phyloP scores from a whole-genome alignment of 1,140 invertebrate species.

The Penaeus indicus region DNA sequence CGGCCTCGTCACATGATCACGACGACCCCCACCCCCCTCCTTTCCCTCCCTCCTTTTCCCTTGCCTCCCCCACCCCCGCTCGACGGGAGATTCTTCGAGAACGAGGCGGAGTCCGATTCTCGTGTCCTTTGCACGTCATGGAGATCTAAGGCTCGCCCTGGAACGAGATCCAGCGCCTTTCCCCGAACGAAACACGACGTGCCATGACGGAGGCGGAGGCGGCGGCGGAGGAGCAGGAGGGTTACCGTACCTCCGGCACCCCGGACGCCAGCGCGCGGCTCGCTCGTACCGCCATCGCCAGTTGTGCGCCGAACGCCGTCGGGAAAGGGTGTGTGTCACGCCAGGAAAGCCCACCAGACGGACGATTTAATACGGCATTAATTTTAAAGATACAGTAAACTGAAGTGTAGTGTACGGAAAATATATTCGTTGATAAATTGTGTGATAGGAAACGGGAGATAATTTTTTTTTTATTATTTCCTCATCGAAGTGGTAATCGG shows the following conservation, averaged over 20 bases:
- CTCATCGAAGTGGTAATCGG: no score
- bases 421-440: no score
- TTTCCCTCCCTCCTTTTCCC: constrained; percentile 4
- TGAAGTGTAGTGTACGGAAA: no score
- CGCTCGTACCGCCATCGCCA: constrained; percentile 37
- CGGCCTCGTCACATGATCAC: no score
- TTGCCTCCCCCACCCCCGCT: neutral
- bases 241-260: constrained; percentile 44
- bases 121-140: no score
- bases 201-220: constrained; percentile 15
- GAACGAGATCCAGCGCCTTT: no score
- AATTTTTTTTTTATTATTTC: no score
- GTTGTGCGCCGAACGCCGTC: constrained; percentile 52
- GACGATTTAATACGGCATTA: constrained; percentile 21
- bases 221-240: neutral
- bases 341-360: constrained; percentile 15
- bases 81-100: neutral
- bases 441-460: no score
- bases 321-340: constrained; percentile 9
- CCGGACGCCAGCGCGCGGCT: constrained; percentile 20
- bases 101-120: neutral
- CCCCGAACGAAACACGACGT: no score
- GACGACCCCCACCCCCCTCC: neutral
- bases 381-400: neutral
- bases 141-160: no score